Percentiles rank a stretch among this genome's conserved stretches.
Evolutionary conservation across 2,113 vertebrate genomes (phyloP).

Genomic region (Elephantulus edwardii): DNA sequence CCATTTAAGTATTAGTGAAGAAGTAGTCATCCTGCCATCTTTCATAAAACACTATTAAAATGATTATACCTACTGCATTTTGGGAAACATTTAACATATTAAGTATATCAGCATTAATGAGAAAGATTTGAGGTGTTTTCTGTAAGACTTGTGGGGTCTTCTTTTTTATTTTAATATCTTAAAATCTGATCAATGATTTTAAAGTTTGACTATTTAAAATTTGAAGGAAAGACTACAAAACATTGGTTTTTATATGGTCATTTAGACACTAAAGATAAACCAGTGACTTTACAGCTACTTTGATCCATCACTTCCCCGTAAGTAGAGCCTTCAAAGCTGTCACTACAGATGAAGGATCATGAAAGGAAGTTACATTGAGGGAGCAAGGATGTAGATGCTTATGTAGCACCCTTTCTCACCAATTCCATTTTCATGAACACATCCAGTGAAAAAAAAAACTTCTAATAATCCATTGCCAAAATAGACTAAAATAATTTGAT

Average conservation of each 20-base stretch:
- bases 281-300: background rate
- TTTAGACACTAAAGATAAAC: background rate
- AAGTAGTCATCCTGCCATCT: constrained; percentile 10
- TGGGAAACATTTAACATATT: background rate
- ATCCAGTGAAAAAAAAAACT: background rate
- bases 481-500: background rate
- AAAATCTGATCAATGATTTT: no score
- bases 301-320: background rate
- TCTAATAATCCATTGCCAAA: background rate
- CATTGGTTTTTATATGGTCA: no score
- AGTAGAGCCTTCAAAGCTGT: background rate
- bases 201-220: no score
- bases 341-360: background rate
- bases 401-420: background rate
- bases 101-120: background rate
- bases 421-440: background rate
- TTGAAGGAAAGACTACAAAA: no score
- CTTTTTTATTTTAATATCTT: no score
- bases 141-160: no score
- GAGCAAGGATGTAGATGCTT: background rate
- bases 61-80: background rate
- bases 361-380: background rate
- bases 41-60: background rate
- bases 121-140: background rate
- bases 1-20: constrained; percentile 24